phyloP scores from a whole-genome alignment of 1,140 invertebrate species.

The Drosophila malerkotliana region DNA sequence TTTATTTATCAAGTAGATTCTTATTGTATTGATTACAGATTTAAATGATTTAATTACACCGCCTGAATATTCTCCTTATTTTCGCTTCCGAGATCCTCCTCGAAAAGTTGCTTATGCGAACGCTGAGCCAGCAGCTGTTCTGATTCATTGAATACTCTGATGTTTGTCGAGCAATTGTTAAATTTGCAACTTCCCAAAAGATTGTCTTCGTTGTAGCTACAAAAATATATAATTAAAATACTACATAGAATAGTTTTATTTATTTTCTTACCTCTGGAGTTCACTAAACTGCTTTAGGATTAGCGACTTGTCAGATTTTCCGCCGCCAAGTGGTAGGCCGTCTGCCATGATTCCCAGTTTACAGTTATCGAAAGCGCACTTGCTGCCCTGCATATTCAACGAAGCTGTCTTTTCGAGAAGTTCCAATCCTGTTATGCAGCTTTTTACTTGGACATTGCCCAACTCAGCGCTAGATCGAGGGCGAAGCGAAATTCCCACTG shows the following conservation, averaged over 20 bases:
- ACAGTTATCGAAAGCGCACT: slow-evolving; percentile 56
- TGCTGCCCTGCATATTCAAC: slow-evolving; percentile 44
- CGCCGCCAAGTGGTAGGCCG: slow-evolving; percentile 2
- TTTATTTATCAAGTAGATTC: slow-evolving; percentile 2
- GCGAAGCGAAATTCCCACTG: slow-evolving; percentile 70
- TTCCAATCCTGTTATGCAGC: slow-evolving; percentile 61
- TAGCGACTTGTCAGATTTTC: slow-evolving; percentile 24
- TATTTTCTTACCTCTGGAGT: slow-evolving; percentile 40
- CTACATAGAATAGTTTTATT: neutral
- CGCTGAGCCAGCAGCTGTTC: slow-evolving; percentile 57
- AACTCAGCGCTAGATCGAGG: slow-evolving; percentile 36
- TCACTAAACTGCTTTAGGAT: slow-evolving; percentile 45
- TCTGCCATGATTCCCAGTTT: slow-evolving; percentile 61
- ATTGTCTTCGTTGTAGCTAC: slow-evolving; percentile 56
- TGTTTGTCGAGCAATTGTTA: slow-evolving; percentile 39
- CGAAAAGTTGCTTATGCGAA: slow-evolving; percentile 41
- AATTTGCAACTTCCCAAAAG: slow-evolving; percentile 56
- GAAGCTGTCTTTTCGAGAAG: slow-evolving; percentile 42
- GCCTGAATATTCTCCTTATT: slow-evolving; percentile 60
- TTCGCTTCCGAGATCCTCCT: slow-evolving; percentile 56
- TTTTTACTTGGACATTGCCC: slow-evolving; percentile 42
- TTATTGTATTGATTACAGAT: neutral
- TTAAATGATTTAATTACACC: neutral
- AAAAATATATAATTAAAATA: neutral
- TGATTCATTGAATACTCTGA: slow-evolving; percentile 46